Conservation (phyloP, 2,888 invertebrate genomes). For the Amiota communis region DNA sequence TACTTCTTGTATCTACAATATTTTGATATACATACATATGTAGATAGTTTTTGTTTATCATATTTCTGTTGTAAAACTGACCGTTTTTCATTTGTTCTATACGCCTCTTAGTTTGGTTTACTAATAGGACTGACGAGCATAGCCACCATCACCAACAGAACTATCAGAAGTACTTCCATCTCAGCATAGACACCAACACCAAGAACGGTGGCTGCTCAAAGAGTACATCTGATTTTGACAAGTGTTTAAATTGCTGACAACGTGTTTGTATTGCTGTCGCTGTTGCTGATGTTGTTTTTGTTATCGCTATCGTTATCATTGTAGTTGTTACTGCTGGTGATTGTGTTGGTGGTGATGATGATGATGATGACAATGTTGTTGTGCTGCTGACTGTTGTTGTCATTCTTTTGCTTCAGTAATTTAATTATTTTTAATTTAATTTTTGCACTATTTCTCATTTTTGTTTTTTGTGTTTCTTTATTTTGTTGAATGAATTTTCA, state of each 20-base stretch:
- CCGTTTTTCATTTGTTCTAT: constrained; percentile 31
- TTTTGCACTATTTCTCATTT: constrained; percentile 38
- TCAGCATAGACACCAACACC: not conserved
- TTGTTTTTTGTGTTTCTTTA: constrained; percentile 39
- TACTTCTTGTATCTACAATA: not conserved
- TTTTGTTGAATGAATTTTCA: not conserved
- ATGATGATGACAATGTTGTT: constrained; percentile 35
- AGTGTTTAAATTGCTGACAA: constrained; percentile 48
- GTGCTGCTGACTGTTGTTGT: constrained; percentile 63
- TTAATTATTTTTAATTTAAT: constrained; percentile 63
- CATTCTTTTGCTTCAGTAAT: constrained; percentile 70
- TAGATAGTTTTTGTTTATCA: constrained; percentile 5
- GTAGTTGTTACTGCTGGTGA: constrained; percentile 29
- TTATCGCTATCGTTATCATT: constrained; percentile 4
- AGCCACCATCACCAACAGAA: not conserved
- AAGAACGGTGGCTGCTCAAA: not conserved
- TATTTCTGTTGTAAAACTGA: constrained; percentile 33
- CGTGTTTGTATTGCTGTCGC: constrained; percentile 51
- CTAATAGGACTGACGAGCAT: not conserved
- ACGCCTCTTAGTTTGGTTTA: not conserved
- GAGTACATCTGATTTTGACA: constrained; percentile 52
- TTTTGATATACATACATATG: not conserved
- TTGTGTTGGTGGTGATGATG: constrained; percentile 14
- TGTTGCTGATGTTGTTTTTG: not conserved
- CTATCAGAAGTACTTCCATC: not conserved